A percentile compares a stretch with the other conserved stretches of the same genome.
Evolutionary conservation across 2,888 invertebrate genomes (phyloP).

Genomic region (Congeria kusceri): DNA sequence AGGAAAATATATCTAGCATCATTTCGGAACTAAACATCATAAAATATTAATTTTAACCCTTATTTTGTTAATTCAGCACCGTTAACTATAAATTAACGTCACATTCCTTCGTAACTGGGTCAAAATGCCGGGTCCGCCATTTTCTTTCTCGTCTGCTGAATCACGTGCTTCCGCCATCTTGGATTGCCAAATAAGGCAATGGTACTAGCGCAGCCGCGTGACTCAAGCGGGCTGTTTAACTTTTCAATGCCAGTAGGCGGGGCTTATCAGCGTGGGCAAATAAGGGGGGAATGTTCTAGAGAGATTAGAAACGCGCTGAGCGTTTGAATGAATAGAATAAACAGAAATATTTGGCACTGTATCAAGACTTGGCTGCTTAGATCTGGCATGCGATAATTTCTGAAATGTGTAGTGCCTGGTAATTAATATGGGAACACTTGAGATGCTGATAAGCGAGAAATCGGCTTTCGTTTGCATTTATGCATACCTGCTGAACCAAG

Average conservation of each 20-base stretch:
- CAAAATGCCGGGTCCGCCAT: slow-evolving; percentile 40
- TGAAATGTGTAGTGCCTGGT: not conserved
- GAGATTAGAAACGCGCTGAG: slow-evolving; percentile 7
- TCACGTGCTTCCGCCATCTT: slow-evolving; percentile 63
- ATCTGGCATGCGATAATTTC: not conserved
- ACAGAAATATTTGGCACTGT: not conserved
- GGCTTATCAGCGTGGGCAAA: slow-evolving; percentile 46
- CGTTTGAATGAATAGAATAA: slow-evolving; percentile 4
- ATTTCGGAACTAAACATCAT: no score
- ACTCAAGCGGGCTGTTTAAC: slow-evolving; percentile 41
- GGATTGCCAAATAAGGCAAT: slow-evolving; percentile 51
- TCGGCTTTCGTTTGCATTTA: not conserved
- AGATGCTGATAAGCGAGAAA: slow-evolving; percentile 18
- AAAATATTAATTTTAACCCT: no score
- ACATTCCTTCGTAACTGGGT: not conserved
- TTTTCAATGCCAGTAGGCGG: slow-evolving; percentile 33
- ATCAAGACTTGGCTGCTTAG: not conserved
- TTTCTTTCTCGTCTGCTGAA: slow-evolving; percentile 20
- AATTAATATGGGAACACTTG: not conserved
- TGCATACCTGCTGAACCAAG: no score
- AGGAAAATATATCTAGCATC: no score
- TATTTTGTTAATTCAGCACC: no score
- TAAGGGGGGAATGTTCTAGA: slow-evolving; percentile 6
- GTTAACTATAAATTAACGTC: no score
- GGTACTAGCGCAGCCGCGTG: slow-evolving; percentile 28